These are phyloP conservation scores for Dryococelus australis DNA, from an alignment of 2,888 invertebrate genomes.

Conservation along the genomic window DNA sequence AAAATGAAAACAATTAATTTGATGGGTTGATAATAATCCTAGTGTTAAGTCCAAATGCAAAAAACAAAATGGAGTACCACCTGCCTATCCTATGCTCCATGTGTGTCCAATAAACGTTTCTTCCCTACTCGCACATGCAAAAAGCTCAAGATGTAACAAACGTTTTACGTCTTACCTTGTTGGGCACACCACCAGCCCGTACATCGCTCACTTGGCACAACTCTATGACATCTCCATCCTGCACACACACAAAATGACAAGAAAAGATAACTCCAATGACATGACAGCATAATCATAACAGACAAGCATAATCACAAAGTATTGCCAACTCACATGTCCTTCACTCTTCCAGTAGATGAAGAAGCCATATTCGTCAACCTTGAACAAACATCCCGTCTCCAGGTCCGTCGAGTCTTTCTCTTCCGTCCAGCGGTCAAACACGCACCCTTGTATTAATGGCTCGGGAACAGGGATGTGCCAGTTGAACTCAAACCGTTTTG, in stretches of 20 bases:
- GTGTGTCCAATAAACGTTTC: too few species aligned
- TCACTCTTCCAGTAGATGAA: constrained; percentile 99
- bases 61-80: too few species aligned
- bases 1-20: too few species aligned
- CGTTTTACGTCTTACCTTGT: constrained; percentile 70
- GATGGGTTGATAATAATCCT: too few species aligned
- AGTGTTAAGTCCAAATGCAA: too few species aligned
- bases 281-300: too few species aligned
- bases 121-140: too few species aligned
- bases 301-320: too few species aligned
- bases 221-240: constrained; percentile 99
- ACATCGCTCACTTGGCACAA: constrained; percentile 98
- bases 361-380: constrained; percentile 97
- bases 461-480: constrained; percentile 97
- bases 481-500: constrained; percentile 98
- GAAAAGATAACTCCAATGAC: too few species aligned
- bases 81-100: too few species aligned
- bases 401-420: constrained; percentile 92
- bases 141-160: too few species aligned
- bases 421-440: constrained; percentile 98
- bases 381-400: constrained; percentile 88
- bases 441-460: constrained; percentile 81
- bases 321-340: constrained; percentile 74
- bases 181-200: constrained; percentile 90
- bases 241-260: constrained; percentile 55